Evolutionary conservation across 2,888 invertebrate species (phyloP).

Genomic region (Ctena decussata): DNA sequence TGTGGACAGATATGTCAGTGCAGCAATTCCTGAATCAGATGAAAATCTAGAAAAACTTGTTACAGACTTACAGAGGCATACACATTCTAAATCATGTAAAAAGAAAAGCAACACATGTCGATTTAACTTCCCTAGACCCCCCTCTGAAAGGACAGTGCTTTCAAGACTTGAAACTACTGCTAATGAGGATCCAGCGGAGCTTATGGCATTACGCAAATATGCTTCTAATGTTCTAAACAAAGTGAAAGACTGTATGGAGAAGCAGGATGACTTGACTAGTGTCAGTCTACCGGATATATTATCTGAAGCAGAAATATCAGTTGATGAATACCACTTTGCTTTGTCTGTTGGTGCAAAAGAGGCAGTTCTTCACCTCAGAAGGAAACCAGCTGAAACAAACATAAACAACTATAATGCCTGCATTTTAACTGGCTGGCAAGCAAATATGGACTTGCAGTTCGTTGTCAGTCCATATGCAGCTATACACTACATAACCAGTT

Average conservation of each 20-base stretch:
- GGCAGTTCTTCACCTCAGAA: constrained; percentile 14
- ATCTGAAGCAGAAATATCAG: background rate
- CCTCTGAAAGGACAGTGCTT: constrained; percentile 37
- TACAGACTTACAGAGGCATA: constrained; percentile 6
- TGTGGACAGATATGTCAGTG: constrained; percentile 17
- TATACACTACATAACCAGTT: constrained; percentile 24
- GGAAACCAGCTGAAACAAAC: background rate
- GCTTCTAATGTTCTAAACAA: background rate
- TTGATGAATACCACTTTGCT: background rate
- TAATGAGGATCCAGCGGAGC: background rate
- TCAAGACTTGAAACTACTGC: background rate
- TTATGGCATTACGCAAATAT: background rate
- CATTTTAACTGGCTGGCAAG: constrained; percentile 7
- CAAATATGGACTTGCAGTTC: constrained; percentile 20
- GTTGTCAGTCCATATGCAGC: constrained; percentile 24
- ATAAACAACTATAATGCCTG: constrained; percentile 21
- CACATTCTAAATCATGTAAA: constrained; percentile 18
- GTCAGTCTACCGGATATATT: background rate
- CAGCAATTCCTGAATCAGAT: background rate
- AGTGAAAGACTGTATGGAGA: background rate
- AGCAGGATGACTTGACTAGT: background rate
- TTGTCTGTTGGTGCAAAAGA: background rate
- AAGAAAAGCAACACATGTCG: constrained; percentile 46
- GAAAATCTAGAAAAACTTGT: constrained; percentile 2
- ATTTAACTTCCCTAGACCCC: constrained; percentile 52